These are phyloP conservation scores for Drosophila testacea DNA, from an alignment of 2,888 invertebrate species.

Conservation along the genomic window DNA sequence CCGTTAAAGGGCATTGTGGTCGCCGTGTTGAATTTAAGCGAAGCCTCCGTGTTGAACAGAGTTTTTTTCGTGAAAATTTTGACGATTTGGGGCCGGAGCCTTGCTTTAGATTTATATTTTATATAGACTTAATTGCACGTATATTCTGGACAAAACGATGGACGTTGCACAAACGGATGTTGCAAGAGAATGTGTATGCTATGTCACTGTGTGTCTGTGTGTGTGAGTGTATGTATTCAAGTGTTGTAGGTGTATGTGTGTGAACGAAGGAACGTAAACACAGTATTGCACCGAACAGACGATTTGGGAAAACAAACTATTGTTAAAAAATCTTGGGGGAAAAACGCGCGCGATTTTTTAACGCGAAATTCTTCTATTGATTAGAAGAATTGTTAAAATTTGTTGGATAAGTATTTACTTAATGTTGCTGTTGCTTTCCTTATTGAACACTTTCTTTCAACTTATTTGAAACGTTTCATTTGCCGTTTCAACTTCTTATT, in stretches of 20 bases:
- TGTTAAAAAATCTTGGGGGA: constrained; percentile 31
- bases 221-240: neutral
- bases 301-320: constrained; percentile 25
- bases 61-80: constrained; percentile 57
- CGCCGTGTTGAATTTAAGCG: constrained; percentile 80
- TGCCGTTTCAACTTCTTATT: constrained; percentile 55
- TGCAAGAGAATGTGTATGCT: neutral
- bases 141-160: neutral
- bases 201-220: constrained; percentile 3
- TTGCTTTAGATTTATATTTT: neutral
- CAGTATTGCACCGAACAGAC: constrained; percentile 32
- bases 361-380: constrained; percentile 13
- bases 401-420: constrained; percentile 19
- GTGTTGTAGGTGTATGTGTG: constrained; percentile 10
- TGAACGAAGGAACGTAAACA: constrained; percentile 22
- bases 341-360: constrained; percentile 42
- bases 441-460: constrained; percentile 62
- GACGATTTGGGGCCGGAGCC: constrained; percentile 16
- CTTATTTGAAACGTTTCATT: constrained; percentile 28
- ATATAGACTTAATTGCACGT: constrained; percentile 10
- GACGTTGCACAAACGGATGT: constrained; percentile 7
- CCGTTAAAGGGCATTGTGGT: constrained; percentile 84
- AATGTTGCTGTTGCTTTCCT: constrained; percentile 36
- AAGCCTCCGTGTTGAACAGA: constrained; percentile 73
- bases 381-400: constrained; percentile 17